A percentile compares a stretch with the other conserved stretches of the same genome.
Evolutionary conservation across 2,797 vertebrate species (phyloP).

Genomic region (Argentina silus): DNA sequence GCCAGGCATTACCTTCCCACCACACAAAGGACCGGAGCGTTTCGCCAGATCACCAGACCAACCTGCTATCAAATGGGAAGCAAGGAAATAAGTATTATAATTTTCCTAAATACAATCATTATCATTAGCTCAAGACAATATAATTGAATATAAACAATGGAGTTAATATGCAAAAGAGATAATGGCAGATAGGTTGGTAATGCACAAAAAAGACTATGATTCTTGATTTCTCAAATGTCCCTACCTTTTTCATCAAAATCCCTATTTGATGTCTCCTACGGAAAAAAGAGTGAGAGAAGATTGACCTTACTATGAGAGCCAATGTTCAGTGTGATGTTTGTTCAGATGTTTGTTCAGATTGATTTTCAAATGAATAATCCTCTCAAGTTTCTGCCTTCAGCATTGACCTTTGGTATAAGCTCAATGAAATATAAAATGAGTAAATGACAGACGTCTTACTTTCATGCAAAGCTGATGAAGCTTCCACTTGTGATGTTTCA

Average conservation of each 20-base stretch:
- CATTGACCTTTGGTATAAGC: no score
- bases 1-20: neutral
- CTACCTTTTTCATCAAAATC: conserved; percentile 1
- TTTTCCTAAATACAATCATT: conserved; percentile 12
- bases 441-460: conserved; percentile 1
- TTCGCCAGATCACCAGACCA: neutral
- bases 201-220: neutral
- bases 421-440: no score
- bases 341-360: neutral
- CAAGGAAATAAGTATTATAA: neutral
- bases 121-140: no score
- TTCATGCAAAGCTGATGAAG: conserved; percentile 1
- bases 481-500: neutral
- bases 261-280: neutral
- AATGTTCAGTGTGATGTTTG: neutral
- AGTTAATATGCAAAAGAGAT: neutral
- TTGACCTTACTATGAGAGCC: neutral
- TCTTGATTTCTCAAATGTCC: neutral
- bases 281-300: neutral
- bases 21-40: neutral
- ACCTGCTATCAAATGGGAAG: neutral
- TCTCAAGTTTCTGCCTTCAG: no score
- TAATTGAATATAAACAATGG: no score
- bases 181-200: neutral
- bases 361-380: neutral